Evolutionary conservation across 2,797 vertebrate genomes (phyloP).

Genomic region (Gymnopithys bicolor): DNA sequence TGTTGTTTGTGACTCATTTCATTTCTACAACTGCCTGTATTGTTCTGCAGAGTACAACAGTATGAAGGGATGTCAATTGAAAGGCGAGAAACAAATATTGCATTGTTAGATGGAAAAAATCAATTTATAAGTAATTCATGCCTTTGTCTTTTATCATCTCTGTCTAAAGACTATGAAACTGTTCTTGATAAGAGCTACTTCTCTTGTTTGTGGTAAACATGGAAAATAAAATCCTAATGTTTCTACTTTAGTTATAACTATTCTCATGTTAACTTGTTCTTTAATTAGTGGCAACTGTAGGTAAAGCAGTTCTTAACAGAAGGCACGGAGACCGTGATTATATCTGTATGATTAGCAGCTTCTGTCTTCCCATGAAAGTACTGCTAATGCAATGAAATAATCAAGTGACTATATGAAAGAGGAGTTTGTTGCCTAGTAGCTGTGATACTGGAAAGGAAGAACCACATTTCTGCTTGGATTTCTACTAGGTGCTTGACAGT

Average conservation of each 20-base stretch:
- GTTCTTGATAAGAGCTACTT: background rate
- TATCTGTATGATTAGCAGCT: background rate
- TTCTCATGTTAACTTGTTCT: background rate
- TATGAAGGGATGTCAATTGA: background rate
- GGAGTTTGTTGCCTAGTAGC: background rate
- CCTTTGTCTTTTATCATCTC: background rate
- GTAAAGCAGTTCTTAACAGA: background rate
- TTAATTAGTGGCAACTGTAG: background rate
- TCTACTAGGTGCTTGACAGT: background rate
- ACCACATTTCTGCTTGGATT: background rate
- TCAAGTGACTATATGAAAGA: background rate
- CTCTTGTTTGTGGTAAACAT: background rate
- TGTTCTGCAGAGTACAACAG: slow-evolving; percentile 22
- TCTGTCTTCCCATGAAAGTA: background rate
- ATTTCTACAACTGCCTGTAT: slow-evolving; percentile 44
- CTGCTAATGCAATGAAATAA: background rate
- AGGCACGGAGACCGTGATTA: background rate
- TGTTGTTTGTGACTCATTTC: slow-evolving; percentile 55
- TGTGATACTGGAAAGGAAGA: background rate
- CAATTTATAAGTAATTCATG: background rate
- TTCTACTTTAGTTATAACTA: background rate
- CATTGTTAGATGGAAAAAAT: slow-evolving; percentile 20
- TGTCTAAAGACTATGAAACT: background rate
- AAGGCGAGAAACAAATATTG: slow-evolving; percentile 34
- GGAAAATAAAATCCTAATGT: background rate